Evolutionary conservation across 2,888 invertebrate genomes (phyloP).

Genomic region (Lithodes maja): DNA sequence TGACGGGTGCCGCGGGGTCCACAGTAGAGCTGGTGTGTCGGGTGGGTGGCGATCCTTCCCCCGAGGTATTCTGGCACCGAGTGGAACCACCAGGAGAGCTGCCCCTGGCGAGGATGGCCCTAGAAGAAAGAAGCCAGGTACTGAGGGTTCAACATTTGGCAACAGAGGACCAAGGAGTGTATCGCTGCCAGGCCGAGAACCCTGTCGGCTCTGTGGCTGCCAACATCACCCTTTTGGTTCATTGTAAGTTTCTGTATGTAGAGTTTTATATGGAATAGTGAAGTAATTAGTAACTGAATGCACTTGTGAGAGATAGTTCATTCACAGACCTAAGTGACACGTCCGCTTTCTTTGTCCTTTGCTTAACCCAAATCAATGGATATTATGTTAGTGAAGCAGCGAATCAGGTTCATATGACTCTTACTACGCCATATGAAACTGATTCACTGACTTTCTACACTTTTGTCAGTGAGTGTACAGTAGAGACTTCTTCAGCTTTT

Average conservation of each 20-base stretch:
- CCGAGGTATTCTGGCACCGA: constrained; percentile 91
- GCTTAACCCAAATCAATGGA: too few species aligned
- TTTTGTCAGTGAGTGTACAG: too few species aligned
- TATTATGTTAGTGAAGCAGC: too few species aligned
- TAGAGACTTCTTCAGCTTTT: too few species aligned
- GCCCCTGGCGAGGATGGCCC: constrained; percentile 62
- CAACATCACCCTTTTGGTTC: constrained; percentile 89
- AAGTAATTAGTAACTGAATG: background rate
- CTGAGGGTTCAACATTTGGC: constrained; percentile 88
- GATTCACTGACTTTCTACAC: too few species aligned
- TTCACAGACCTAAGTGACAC: background rate
- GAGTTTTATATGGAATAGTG: background rate
- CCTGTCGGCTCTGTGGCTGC: constrained; percentile 77
- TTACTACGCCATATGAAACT: too few species aligned
- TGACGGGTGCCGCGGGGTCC: constrained; percentile 88
- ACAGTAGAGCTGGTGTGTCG: constrained; percentile 91
- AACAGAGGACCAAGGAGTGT: constrained; percentile 89
- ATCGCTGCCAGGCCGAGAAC: constrained; percentile 93
- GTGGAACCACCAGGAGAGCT: constrained; percentile 51
- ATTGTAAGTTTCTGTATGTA: constrained; percentile 83
- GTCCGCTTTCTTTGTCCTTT: too few species aligned
- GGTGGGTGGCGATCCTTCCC: constrained; percentile 92
- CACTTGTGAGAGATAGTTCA: background rate
- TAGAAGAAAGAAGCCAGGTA: constrained; percentile 83
- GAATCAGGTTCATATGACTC: too few species aligned